A percentile compares a stretch with the other conserved stretches of the same genome.
phyloP scores from a whole-genome alignment of 2,888 invertebrate species.

The Xestia c-nigrum region DNA sequence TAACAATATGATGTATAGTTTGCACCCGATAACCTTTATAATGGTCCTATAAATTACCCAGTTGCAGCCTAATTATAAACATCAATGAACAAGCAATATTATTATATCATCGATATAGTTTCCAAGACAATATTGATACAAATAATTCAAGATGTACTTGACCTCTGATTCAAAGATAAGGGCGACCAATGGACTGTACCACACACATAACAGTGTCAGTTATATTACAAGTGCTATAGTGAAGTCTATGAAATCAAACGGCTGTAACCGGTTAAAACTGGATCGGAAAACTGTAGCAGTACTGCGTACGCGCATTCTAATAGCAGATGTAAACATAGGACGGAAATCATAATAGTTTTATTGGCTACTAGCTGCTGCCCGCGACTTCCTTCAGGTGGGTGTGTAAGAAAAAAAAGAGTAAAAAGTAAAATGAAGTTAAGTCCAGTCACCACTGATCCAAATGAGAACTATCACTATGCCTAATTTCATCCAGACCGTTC shows the following conservation, averaged over 20 bases:
- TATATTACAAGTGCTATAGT: conserved; percentile 47
- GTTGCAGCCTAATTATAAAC: conserved; percentile 9
- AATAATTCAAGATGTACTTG: conserved; percentile 6
- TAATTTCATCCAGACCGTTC: not conserved
- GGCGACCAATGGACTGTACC: not conserved
- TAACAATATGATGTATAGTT: not conserved
- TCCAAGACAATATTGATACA: conserved; percentile 25
- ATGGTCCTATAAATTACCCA: not conserved
- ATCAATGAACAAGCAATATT: conserved; percentile 14
- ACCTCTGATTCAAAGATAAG: conserved; percentile 22
- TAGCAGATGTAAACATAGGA: conserved; percentile 50
- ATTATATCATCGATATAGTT: conserved; percentile 27
- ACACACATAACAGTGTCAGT: conserved; percentile 30
- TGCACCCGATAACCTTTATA: conserved; percentile 6
- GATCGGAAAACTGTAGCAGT: conserved; percentile 56
- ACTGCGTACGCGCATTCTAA: conserved; percentile 45
- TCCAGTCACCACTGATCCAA: not conserved
- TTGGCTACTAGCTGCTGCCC: conserved; percentile 5
- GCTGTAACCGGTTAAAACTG: conserved; percentile 45
- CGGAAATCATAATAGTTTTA: conserved; percentile 51
- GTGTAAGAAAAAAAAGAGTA: not conserved
- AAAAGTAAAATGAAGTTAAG: not conserved
- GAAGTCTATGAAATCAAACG: conserved; percentile 51
- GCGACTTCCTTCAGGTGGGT: not conserved
- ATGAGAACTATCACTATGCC: not conserved